A percentile compares a stretch with the other conserved stretches of the same genome.
These are phyloP conservation scores for Neosalanx taihuensis DNA, from an alignment of 2,797 vertebrate genomes.

Conservation along the genomic window DNA sequence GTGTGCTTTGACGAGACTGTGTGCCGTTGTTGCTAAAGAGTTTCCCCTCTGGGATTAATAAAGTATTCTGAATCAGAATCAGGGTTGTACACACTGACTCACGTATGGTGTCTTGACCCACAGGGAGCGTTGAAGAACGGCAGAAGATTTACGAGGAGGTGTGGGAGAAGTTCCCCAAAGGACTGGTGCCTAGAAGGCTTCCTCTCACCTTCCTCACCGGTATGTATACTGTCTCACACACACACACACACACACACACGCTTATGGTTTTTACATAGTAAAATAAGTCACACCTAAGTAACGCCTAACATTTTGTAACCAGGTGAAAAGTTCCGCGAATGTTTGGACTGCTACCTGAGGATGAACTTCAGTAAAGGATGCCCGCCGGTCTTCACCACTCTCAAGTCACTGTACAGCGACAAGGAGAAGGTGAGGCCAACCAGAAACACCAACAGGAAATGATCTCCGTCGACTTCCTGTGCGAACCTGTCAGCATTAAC, in stretches of 20 bases:
- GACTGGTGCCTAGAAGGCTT: constrained; percentile 86
- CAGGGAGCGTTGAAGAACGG: constrained; percentile 83
- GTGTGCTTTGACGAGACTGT: too few species aligned
- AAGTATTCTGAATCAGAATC: too few species aligned
- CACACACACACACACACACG: constrained; percentile 8
- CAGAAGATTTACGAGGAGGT: constrained; percentile 90
- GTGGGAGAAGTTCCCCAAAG: constrained; percentile 90
- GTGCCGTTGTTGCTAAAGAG: too few species aligned
- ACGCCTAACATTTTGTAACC: constrained; percentile 20
- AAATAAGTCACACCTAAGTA: not conserved
- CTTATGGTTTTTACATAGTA: not conserved
- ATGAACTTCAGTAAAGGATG: constrained; percentile 96
- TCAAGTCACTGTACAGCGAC: constrained; percentile 85
- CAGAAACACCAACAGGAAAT: not conserved
- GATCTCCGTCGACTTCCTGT: not conserved
- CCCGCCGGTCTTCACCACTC: constrained; percentile 89
- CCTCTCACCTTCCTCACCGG: constrained; percentile 78
- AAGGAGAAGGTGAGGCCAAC: constrained; percentile 80
- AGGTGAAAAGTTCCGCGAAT: constrained; percentile 90
- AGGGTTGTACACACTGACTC: not conserved
- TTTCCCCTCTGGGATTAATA: too few species aligned
- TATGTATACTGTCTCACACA: constrained; percentile 16
- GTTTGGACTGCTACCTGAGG: constrained; percentile 90
- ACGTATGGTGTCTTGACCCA: not conserved
- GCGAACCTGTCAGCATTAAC: not conserved